These are phyloP conservation scores for Ophioninae sp. DNA, from an alignment of 2,888 invertebrate species.

Conservation along the genomic window DNA sequence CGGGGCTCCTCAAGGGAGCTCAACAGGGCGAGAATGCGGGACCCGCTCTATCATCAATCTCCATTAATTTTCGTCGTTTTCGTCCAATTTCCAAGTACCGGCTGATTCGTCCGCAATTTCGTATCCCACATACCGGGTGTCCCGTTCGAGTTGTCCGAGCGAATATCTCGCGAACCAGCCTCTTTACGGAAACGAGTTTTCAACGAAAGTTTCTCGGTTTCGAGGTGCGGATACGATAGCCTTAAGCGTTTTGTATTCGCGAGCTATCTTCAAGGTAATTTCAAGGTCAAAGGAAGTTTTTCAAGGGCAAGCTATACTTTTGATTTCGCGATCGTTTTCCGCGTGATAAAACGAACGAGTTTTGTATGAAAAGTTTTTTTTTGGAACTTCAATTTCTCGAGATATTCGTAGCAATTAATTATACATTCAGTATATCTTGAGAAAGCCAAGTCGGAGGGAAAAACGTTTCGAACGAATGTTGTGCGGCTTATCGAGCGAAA, in stretches of 20 bases:
- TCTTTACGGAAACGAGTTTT: neutral
- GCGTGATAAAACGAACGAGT: neutral
- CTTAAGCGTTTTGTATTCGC: neutral
- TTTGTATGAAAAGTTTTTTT: neutral
- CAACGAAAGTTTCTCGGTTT: neutral
- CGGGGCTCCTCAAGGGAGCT: neutral
- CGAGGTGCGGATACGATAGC: neutral
- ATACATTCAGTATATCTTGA: neutral
- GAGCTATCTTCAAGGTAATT: neutral
- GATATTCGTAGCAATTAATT: neutral
- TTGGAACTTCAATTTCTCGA: neutral
- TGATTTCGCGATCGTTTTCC: neutral
- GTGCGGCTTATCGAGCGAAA: neutral
- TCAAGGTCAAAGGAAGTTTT: neutral
- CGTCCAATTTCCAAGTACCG: slow-evolving; percentile 61
- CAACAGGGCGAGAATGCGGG: slow-evolving; percentile 63
- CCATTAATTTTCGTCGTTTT: slow-evolving; percentile 70
- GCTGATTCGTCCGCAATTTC: slow-evolving; percentile 29
- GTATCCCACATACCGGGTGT: neutral
- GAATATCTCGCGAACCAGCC: neutral
- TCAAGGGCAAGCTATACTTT: neutral
- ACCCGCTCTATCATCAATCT: slow-evolving; percentile 68
- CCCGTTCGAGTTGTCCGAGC: neutral
- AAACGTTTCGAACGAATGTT: neutral
- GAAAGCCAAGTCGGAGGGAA: neutral